Evolutionary conservation across 2,113 vertebrate species (phyloP), one percentile per base, ranked within the genome.

Genomic region (Bucco capensis): DNA sequence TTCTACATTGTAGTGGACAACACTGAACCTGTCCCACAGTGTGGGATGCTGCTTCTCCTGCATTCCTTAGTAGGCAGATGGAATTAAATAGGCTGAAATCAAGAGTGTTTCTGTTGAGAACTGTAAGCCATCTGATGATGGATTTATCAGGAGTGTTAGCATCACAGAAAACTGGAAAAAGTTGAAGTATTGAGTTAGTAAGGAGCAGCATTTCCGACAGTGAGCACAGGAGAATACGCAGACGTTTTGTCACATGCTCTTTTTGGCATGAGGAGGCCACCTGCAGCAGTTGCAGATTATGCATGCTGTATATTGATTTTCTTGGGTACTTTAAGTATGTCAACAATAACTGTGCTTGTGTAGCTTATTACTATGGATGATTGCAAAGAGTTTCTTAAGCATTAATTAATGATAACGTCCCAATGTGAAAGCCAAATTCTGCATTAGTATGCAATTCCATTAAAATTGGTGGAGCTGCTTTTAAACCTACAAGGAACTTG

Each of bases 331-430:
- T 91, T 71, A 40, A 69, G 0, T 80, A 53, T 4, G 2, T 88
- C 67, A 51, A 75, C 89, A 69, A 79, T 87, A 86, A 66, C 90
- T 70, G 50, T 37, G 37, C 8, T 84, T 53, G 24, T 30, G 22
- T 82, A 61, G 62, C 50, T 70, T 69, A 38, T 47, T 82, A 19
- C 66, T 66, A 33, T 49, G 70, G 74, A 84, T 51, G 58, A 72
- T 76, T 78, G 66, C 33, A 53, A 86, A 58, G 30, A 72, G 82
- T 82, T 94, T 86, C 74, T 83, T 78, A 54, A 66, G 66, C 77
- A 70, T 96, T 92, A 89, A 84, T 95, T 94, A 93, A 86, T 94
- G 69, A 84, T 75, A 86, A 42, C 70, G 89, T 87, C 38, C 44
- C 35, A 51, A 44, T 69, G 23, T 53, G 40, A 89, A 93, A 88